Evolutionary conservation across 2,113 vertebrate genomes (phyloP).

Genomic region (Octodon degus): DNA sequence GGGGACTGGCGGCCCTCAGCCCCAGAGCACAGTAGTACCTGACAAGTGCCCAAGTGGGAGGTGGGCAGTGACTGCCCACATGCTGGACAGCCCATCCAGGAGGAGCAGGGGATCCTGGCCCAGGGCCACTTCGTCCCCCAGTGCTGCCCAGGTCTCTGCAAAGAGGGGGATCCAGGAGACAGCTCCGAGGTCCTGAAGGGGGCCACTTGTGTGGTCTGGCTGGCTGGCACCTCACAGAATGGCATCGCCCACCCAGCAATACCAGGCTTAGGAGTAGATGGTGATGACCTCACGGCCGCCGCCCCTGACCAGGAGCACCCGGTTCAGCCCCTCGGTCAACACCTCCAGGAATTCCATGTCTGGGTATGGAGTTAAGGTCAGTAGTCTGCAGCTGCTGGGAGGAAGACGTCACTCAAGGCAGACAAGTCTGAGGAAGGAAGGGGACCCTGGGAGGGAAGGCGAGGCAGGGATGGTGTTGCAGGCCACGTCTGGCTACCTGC

Average conservation of each 20-base stretch:
- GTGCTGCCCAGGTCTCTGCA: neutral
- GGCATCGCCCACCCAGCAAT: too few species aligned
- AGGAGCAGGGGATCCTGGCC: neutral
- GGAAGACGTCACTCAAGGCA: neutral
- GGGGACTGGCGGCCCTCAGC: neutral
- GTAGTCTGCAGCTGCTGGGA: neutral
- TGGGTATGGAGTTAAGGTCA: slow-evolving; percentile 78
- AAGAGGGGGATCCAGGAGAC: neutral
- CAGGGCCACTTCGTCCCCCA: neutral
- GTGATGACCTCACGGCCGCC: slow-evolving; percentile 97
- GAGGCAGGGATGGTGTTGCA: neutral
- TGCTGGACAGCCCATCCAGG: too few species aligned
- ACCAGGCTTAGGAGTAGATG: slow-evolving; percentile 92
- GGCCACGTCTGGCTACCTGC: neutral
- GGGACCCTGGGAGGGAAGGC: neutral
- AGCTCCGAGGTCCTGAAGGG: neutral
- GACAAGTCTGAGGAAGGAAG: neutral
- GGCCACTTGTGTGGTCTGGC: neutral
- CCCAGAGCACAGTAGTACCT: neutral
- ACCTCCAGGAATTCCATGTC: slow-evolving; percentile 99
- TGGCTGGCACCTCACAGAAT: neutral
- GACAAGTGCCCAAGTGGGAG: neutral
- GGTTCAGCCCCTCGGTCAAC: slow-evolving; percentile 94
- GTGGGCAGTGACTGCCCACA: neutral
- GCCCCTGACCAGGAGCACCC: slow-evolving; percentile 95